These are phyloP conservation scores for Orchesellides sinensis DNA, from an alignment of 2,888 invertebrate species.

Conservation along the genomic window DNA sequence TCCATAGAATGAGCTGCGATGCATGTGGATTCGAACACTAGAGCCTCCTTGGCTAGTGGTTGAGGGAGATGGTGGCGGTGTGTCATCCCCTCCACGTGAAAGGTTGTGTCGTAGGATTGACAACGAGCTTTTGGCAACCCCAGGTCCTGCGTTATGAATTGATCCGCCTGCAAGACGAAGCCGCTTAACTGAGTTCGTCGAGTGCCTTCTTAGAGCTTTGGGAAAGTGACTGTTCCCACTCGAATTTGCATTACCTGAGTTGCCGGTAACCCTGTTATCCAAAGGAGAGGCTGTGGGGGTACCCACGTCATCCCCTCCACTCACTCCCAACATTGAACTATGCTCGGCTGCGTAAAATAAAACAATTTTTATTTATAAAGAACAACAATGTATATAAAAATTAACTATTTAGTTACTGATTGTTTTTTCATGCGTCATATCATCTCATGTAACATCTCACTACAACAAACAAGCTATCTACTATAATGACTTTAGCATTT, in stretches of 20 bases:
- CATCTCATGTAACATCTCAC: too few relatives aligned
- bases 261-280: slow-evolving; percentile 38
- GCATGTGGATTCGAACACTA: slow-evolving; percentile 47
- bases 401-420: too few relatives aligned
- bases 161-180: slow-evolving; percentile 25
- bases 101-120: slow-evolving; percentile 16
- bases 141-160: slow-evolving; percentile 15
- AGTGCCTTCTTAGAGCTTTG: slow-evolving; percentile 40
- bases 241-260: slow-evolving; percentile 13
- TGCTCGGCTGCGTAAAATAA: slow-evolving; percentile 60
- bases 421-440: too few relatives aligned
- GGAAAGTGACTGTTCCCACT: slow-evolving; percentile 26
- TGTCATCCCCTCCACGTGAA: slow-evolving; percentile 30
- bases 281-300: slow-evolving; percentile 67
- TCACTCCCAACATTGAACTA: slow-evolving; percentile 68
- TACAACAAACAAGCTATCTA: too few relatives aligned
- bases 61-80: slow-evolving; percentile 40
- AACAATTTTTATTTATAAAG: background rate
- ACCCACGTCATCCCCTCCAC: slow-evolving; percentile 60
- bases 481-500: too few relatives aligned
- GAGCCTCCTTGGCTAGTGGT: slow-evolving; percentile 20
- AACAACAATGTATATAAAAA: background rate
- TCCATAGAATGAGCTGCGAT: slow-evolving; percentile 51
- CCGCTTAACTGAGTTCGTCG: slow-evolving; percentile 31
- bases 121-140: slow-evolving; percentile 18